These are phyloP conservation scores for Ranitomeya variabilis DNA, from an alignment of 2,113 vertebrate genomes.

Conservation along the genomic window DNA sequence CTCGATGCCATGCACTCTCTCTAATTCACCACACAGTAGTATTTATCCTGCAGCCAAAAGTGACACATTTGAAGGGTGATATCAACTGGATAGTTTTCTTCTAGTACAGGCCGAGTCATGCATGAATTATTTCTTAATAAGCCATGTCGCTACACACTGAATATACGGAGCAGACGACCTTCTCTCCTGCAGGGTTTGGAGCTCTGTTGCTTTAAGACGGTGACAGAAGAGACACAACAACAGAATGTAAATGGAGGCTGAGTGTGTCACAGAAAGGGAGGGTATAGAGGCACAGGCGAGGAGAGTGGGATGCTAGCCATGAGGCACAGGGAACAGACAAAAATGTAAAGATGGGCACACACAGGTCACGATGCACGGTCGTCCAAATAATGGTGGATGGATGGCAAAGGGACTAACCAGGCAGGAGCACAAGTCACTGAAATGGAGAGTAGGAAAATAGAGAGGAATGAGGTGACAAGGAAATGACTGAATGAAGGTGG, in stretches of 20 bases:
- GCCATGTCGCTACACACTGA: background rate
- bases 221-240: slow-evolving; percentile 52
- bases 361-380: background rate
- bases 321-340: slow-evolving; percentile 54
- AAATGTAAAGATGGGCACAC: background rate
- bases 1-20: background rate
- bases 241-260: slow-evolving; percentile 50
- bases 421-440: background rate
- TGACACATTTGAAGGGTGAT: slow-evolving; percentile 23
- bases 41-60: background rate
- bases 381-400: background rate
- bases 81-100: background rate
- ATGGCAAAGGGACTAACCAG: background rate
- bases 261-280: slow-evolving; percentile 46
- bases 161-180: background rate
- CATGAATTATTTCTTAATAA: background rate
- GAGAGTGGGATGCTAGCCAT: slow-evolving; percentile 47
- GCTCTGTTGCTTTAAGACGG: slow-evolving; percentile 57
- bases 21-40: background rate
- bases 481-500: background rate
- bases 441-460: background rate
- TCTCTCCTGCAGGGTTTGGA: background rate
- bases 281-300: slow-evolving; percentile 45
- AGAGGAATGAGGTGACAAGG: background rate
- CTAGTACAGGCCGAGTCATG: background rate